Conservation (phyloP, 2,797 vertebrate genomes). For the Limnodromus scolopaceus region DNA sequence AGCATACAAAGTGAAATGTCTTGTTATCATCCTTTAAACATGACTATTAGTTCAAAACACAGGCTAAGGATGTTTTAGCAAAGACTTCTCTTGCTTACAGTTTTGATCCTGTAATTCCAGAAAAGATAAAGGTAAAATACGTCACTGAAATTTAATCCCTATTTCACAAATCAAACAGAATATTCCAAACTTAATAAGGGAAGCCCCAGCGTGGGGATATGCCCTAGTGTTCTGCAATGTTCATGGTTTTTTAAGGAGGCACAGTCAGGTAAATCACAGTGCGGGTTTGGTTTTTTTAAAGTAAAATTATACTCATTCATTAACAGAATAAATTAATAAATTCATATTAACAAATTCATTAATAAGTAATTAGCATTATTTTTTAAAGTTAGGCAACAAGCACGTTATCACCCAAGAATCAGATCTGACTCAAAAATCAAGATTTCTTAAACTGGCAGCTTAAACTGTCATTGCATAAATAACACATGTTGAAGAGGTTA, state of each 20-base stretch:
- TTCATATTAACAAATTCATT: not conserved
- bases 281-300: not conserved
- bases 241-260: not conserved
- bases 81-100: not conserved
- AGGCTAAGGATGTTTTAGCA: not conserved
- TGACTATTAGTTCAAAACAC: not conserved
- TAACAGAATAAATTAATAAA: not conserved
- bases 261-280: not conserved
- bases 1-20: not conserved
- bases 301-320: not conserved
- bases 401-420: not conserved
- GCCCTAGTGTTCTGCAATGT: no score
- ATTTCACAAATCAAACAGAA: not conserved
- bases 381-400: not conserved
- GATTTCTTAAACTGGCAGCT: not conserved
- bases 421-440: not conserved
- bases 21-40: not conserved
- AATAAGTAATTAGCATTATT: not conserved
- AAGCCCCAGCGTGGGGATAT: not conserved
- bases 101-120: not conserved
- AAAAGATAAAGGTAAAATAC: not conserved
- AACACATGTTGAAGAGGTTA: not conserved
- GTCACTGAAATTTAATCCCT: not conserved
- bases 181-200: not conserved
- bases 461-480: not conserved